These are phyloP conservation scores for Carapus acus DNA, from an alignment of 2,797 vertebrate species.

Conservation along the genomic window DNA sequence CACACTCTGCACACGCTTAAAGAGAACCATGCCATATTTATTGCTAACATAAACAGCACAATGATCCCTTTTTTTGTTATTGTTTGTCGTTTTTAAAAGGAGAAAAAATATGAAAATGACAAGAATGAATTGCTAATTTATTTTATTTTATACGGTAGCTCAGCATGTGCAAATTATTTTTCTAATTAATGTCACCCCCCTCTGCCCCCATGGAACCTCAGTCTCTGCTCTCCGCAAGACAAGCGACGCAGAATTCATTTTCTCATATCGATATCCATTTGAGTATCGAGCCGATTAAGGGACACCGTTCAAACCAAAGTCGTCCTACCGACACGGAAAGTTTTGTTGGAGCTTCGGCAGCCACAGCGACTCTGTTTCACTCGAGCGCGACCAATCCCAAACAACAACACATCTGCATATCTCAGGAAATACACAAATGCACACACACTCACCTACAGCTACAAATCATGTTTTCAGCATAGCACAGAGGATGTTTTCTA, in stretches of 20 bases:
- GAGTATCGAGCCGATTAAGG: no score
- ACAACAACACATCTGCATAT: conserved; percentile 37
- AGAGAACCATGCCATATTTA: conserved; percentile 62
- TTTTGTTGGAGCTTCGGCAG: conserved; percentile 30
- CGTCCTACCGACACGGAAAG: conserved; percentile 1
- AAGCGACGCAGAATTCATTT: conserved; percentile 52
- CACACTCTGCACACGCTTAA: conserved; percentile 53
- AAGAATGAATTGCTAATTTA: conserved; percentile 62
- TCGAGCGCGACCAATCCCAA: conserved; percentile 28
- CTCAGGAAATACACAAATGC: conserved; percentile 59
- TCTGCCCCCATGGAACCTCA: conserved; percentile 30
- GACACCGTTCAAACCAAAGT: no score
- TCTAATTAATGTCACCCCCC: conserved; percentile 56
- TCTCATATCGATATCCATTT: conserved; percentile 16
- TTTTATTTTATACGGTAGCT: conserved; percentile 71
- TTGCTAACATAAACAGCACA: conserved; percentile 69
- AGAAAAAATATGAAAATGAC: conserved; percentile 9
- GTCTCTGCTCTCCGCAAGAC: conserved; percentile 18
- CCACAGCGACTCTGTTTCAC: conserved; percentile 26
- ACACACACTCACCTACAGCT: conserved; percentile 20
- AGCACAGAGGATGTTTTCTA: conserved; percentile 9
- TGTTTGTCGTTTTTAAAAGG: conserved; percentile 55
- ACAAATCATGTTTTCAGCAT: not conserved
- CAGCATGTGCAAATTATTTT: conserved; percentile 71
- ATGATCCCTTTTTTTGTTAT: conserved; percentile 51